phyloP scores from a whole-genome alignment of 2,888 invertebrate species.

The Trissolcus japonicus region DNA sequence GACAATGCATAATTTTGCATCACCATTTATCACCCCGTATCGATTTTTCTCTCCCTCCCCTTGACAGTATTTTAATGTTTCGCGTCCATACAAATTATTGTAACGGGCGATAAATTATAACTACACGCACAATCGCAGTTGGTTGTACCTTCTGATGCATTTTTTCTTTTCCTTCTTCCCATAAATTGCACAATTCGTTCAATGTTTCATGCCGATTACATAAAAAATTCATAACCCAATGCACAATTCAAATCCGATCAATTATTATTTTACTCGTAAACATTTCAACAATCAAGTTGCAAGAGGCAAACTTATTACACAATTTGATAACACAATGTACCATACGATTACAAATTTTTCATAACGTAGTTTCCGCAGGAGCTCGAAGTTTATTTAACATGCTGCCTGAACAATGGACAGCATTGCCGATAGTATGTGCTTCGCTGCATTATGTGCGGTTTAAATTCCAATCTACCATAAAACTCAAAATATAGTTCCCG shows the following conservation, averaged over 20 bases:
- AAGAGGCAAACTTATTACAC: too few species aligned
- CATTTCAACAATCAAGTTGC: too few species aligned
- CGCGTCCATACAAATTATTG: conserved; percentile 42
- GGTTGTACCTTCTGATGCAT: background rate
- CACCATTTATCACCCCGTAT: conserved; percentile 44
- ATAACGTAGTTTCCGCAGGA: background rate
- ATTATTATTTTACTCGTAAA: too few species aligned
- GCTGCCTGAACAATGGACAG: background rate
- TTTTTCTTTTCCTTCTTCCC: background rate
- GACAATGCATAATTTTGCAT: conserved; percentile 42
- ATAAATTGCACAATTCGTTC: conserved; percentile 6
- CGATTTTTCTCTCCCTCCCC: conserved; percentile 30
- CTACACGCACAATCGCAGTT: conserved; percentile 8
- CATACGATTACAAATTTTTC: too few species aligned
- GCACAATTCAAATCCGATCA: background rate
- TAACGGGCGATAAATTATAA: conserved; percentile 32
- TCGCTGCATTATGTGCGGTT: conserved; percentile 2
- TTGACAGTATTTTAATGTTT: conserved; percentile 46
- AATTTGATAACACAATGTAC: too few species aligned
- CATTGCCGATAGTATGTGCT: background rate
- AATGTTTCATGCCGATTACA: too few species aligned
- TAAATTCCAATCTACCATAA: conserved; percentile 25
- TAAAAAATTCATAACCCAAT: background rate
- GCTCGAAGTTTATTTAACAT: background rate
- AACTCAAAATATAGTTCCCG: conserved; percentile 21